phyloP scores from a whole-genome alignment of 2,888 invertebrate genomes.

The Crocallis elinguaria region DNA sequence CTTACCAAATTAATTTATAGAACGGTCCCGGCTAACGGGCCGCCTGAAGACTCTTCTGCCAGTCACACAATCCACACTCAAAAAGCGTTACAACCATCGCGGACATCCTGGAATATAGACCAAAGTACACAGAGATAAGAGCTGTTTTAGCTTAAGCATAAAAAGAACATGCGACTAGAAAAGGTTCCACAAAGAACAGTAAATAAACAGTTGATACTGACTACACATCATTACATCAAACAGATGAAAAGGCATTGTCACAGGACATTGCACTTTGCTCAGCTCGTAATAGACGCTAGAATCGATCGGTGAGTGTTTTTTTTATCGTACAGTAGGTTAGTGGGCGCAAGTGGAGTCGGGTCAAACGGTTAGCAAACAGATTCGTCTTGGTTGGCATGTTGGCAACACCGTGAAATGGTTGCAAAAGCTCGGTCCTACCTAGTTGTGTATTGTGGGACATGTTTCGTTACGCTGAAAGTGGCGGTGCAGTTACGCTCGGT shows the following conservation, averaged over 20 bases:
- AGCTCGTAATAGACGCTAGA: slow-evolving; percentile 56
- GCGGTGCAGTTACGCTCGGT: slow-evolving; percentile 45
- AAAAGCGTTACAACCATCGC: slow-evolving; percentile 38
- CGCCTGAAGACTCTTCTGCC: slow-evolving; percentile 75
- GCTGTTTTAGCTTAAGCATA: slow-evolving; percentile 40
- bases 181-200: slow-evolving; percentile 57
- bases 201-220: slow-evolving; percentile 82
- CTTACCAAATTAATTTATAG: slow-evolving; percentile 76
- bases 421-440: slow-evolving; percentile 59
- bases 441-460: slow-evolving; percentile 51
- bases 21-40: slow-evolving; percentile 76
- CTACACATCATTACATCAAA: slow-evolving; percentile 80
- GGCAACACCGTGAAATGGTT: slow-evolving; percentile 67
- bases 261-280: slow-evolving; percentile 66
- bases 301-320: slow-evolving; percentile 54
- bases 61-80: slow-evolving; percentile 62
- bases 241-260: slow-evolving; percentile 66
- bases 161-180: slow-evolving; percentile 49
- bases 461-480: slow-evolving; percentile 60
- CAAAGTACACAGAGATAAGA: slow-evolving; percentile 41
- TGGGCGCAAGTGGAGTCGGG: slow-evolving; percentile 73
- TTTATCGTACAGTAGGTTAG: slow-evolving; percentile 77
- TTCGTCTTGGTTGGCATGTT: slow-evolving; percentile 71
- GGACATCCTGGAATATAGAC: slow-evolving; percentile 39
- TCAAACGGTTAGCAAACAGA: slow-evolving; percentile 80